phyloP scores from a whole-genome alignment of 2,797 vertebrate species.

The Smutsia temminckii region DNA sequence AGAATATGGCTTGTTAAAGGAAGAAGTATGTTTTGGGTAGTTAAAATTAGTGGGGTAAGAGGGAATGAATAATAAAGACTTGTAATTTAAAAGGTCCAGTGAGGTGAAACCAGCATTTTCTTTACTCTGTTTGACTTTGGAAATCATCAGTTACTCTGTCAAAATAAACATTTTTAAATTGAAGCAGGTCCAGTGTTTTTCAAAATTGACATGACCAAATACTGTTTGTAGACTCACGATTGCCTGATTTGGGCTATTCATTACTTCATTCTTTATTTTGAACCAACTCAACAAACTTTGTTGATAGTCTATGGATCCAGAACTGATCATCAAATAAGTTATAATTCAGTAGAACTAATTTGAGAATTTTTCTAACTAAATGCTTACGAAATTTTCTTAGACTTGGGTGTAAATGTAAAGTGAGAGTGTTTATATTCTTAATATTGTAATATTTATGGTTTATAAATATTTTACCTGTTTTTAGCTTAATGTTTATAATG shows the following conservation, averaged over 20 bases:
- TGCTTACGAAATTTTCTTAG: background rate
- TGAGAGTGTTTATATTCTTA: background rate
- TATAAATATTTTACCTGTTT: background rate
- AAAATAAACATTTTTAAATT: background rate
- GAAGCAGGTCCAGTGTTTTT: background rate
- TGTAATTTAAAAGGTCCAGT: background rate
- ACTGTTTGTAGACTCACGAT: background rate
- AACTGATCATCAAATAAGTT: background rate
- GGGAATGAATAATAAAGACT: background rate
- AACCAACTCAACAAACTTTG: background rate
- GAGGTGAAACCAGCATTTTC: background rate
- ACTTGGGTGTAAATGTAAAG: background rate
- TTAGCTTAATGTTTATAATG: background rate
- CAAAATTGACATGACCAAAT: constrained; percentile 4
- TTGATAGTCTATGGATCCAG: background rate
- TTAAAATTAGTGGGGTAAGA: background rate
- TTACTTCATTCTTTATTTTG: background rate
- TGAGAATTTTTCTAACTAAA: background rate
- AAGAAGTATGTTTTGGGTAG: background rate
- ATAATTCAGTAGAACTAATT: background rate
- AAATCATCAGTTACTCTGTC: background rate
- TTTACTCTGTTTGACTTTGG: constrained; percentile 11
- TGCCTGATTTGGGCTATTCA: background rate
- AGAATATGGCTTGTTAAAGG: background rate
- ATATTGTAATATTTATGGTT: background rate